Base-by-base conservation (phyloP, 2,797 vertebrate species). In the Meriones psammophilus region DNA sequence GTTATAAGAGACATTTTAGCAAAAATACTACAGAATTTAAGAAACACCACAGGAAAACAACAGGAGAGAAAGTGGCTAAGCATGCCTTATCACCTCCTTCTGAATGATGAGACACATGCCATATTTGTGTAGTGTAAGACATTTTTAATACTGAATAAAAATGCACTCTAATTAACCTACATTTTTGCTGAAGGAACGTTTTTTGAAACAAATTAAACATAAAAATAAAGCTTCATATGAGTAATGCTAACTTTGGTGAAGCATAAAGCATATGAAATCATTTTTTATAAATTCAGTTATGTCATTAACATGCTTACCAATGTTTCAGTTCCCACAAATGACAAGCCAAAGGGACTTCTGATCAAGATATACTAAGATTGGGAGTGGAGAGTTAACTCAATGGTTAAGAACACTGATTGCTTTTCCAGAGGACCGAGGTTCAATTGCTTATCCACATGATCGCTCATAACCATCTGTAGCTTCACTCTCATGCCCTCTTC, bases 141-240 rank as follows among this genome's bases (percentile, higher is more conserved):
- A 74, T 22, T 79, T 79, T 80, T 13, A 80, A 76, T 60, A 85
- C 13, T 74, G 66, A 90, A 93, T 71, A 90, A 60, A 86, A 87
- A 42, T 68, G 14, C 0, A 28, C 46, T 30, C 0, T 58, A 90
- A 66, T 74, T 56, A 66, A 6, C 73, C 28, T 66, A 50, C n/a
- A 86, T 89, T 58, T 90, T 86, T 42, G 3, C 56, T 64, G 39
- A 60, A 36, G 12, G 10, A 83, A 78, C 71, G 20, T 42, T 73
- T 79, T 66, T 50, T 50, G n/a, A 79, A 74, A 15, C 42, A 93
- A 93, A 79, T 74, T 66, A 62, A 46, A 42, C 28, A 85, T n/a
- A 80, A 80, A 50, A n/a, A 6, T 68, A 86, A 50, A 74, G 18
- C 20, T 73, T 92, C 42, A 64, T 42, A 92, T 78, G 76, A 56